Base-by-base conservation (phyloP, 2,113 vertebrate species). In the Opisthocomus hoazin region DNA sequence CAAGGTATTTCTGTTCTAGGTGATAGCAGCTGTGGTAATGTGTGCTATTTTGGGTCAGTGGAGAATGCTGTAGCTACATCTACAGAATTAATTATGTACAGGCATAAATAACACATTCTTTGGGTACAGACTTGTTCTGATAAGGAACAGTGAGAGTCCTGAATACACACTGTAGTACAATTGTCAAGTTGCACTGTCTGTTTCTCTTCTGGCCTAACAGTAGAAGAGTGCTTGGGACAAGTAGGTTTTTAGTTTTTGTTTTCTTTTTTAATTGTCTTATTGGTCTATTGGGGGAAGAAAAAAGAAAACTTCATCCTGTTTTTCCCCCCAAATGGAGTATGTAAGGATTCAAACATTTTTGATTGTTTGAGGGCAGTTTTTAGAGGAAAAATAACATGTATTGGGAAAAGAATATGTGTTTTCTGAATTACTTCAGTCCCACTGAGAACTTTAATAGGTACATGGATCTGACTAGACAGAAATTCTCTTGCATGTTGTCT, bases 401-500 rank as follows among this genome's bases (percentile, higher is more conserved):
- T 45, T 88, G 64, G 37, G n/a, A 57, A 80, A 74, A 93, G 4
- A 66, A 20, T 58, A 18, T 60, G 10, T 70, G 7, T 80, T 90
- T 88, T 15, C 19, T 36, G 48, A 81, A 84, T 88, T 74, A 68
- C 32, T 84, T 91, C 22, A 90, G 4, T 70, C 57, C 45, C 26
- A 48, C n/a, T 71, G 46, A 82, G 43, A 68, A 61, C 29, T 68
- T 84, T 34, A 53, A 7, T 61, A 84, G 68, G 29, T 82, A 60
- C 34, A 29, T 80, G 58, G 60, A 43, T 89, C 39, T 83, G n/a
- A 84, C 39, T 92, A 81, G 36, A 79, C 71, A 80, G 87, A 96
- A 92, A 71, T 93, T 97, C 64, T 97, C 85, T 86, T 95, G 98
- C 98, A 98, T 97, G 97, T 83, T 91, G 54, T 79, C 94, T 96